Conservation (phyloP, 23 tunicate genomes). For the Oikopleura dioica region DNA sequence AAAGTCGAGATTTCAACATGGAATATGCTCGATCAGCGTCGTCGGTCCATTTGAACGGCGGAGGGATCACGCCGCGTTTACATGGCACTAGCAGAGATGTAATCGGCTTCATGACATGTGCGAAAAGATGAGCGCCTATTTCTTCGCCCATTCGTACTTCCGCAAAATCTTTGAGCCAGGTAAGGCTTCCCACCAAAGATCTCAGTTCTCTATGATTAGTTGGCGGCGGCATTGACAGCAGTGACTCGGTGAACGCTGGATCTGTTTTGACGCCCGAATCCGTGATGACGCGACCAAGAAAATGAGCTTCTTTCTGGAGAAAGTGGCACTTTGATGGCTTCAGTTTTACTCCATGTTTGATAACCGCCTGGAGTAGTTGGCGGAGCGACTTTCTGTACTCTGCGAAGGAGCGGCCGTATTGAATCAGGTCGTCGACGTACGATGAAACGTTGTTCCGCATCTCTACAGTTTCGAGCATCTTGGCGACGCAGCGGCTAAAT, state of each 20-base stretch:
- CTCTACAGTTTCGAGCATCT: neutral
- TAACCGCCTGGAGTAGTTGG: neutral
- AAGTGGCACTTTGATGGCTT: neutral
- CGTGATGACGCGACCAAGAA: constrained; percentile 8
- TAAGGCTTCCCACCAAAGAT: neutral
- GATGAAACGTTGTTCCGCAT: neutral
- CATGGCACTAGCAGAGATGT: too few relatives aligned
- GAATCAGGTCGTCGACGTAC: neutral
- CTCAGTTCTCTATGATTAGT: neutral
- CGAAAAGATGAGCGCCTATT: neutral
- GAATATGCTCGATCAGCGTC: neutral
- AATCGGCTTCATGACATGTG: too few relatives aligned
- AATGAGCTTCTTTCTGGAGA: neutral
- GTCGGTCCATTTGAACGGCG: neutral
- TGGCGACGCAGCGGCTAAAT: neutral
- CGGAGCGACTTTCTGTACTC: neutral
- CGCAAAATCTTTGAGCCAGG: neutral
- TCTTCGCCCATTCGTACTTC: neutral
- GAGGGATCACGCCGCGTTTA: too few relatives aligned
- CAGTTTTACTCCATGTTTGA: neutral
- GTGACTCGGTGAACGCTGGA: neutral
- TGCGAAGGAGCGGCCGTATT: neutral
- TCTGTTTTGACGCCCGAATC: neutral
- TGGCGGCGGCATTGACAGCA: neutral
- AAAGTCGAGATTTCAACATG: neutral